These are phyloP conservation scores for Phymanthus crucifer DNA, from an alignment of 92 coral and sea anemone genomes.

Conservation along the genomic window DNA sequence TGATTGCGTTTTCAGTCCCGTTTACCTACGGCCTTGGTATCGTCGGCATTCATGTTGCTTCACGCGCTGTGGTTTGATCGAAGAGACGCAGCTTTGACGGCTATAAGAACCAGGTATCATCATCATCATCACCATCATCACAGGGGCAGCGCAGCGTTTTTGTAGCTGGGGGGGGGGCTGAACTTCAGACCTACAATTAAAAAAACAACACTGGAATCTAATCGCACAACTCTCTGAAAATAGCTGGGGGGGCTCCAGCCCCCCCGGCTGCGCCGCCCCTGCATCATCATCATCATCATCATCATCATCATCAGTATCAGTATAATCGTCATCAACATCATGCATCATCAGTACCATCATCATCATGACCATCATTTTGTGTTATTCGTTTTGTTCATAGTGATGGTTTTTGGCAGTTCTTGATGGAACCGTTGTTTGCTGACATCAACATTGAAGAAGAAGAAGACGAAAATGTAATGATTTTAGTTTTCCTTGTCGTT, in stretches of 20 bases:
- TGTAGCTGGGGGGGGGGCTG: too few species aligned
- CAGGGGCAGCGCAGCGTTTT: too few species aligned
- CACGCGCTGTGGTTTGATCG: constrained; percentile 93
- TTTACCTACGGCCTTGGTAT: constrained; percentile 67
- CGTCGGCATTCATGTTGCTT: constrained; percentile 74
- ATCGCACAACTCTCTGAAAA: too few species aligned
- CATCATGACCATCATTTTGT: neutral
- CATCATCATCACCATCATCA: neutral
- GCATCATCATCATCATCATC: constrained; percentile 26
- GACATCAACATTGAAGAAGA: constrained; percentile 34
- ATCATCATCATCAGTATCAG: too few species aligned
- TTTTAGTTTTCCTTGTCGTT: too few species aligned
- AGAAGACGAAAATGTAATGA: neutral
- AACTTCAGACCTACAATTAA: too few species aligned
- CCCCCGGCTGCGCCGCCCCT: too few species aligned
- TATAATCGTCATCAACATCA: too few species aligned
- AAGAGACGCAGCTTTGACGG: constrained; percentile 87
- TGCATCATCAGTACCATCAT: too few species aligned
- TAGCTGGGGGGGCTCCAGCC: too few species aligned
- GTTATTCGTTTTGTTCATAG: constrained; percentile 29
- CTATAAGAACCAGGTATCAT: constrained; percentile 74
- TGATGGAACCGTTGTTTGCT: constrained; percentile 62
- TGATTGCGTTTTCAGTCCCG: constrained; percentile 25
- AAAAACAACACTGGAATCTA: too few species aligned
- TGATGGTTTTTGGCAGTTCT: constrained; percentile 75